Evolutionary conservation across 2,797 vertebrate genomes (phyloP).

Genomic region (Phataginus tricuspis): DNA sequence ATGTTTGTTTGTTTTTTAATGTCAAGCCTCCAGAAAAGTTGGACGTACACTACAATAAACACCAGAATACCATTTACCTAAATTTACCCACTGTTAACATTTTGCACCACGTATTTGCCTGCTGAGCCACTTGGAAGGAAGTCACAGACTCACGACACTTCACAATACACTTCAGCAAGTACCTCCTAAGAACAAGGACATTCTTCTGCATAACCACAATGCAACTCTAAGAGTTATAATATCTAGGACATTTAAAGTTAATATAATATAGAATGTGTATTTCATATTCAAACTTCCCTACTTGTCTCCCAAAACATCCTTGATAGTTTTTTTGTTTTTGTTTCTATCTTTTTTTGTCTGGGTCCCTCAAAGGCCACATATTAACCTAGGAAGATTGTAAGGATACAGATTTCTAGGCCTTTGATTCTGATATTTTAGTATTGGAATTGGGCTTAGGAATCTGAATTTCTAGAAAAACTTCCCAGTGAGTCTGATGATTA

Average conservation of each 20-base stretch:
- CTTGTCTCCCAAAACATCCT: neutral
- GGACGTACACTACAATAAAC: neutral
- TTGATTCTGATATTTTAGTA: neutral
- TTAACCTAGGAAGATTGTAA: neutral
- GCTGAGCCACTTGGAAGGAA: neutral
- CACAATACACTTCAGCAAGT: neutral
- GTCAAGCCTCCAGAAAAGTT: neutral
- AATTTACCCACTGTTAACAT: neutral
- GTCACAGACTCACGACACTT: neutral
- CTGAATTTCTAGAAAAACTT: neutral
- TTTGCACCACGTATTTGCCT: neutral
- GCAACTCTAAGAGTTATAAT: fast-evolving
- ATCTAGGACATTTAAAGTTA: neutral
- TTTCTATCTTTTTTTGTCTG: neutral
- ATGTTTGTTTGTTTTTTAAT: neutral
- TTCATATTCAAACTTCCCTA: neutral
- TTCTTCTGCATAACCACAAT: neutral
- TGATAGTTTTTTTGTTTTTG: neutral
- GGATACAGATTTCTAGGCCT: neutral
- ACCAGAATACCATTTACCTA: neutral
- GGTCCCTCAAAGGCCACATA: neutral
- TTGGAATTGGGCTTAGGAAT: neutral
- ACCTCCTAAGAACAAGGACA: neutral
- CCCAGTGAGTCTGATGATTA: neutral
- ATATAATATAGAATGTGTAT: neutral